phyloP scores from a whole-genome alignment of 2,888 invertebrate species.

The Agrilus mali region DNA sequence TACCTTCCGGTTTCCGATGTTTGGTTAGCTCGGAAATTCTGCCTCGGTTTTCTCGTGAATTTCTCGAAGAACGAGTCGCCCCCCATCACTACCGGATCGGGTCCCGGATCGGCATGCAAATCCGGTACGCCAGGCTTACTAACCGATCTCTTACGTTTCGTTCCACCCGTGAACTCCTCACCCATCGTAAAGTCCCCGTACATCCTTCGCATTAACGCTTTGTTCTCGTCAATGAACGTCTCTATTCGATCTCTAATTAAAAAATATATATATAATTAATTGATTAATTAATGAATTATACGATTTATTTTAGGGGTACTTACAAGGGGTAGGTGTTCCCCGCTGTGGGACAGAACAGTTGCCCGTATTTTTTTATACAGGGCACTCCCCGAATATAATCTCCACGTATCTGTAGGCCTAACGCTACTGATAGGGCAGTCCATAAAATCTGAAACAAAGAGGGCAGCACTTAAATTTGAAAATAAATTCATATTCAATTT shows the following conservation, averaged over 20 bases:
- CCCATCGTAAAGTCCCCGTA: constrained; percentile 75
- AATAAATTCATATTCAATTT: no score
- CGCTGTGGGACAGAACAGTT: constrained; percentile 83
- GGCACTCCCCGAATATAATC: constrained; percentile 82
- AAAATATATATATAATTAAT: not conserved
- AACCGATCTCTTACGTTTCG: constrained; percentile 27
- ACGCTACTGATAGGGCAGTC: constrained; percentile 77
- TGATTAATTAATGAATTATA: not conserved
- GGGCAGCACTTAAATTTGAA: no score
- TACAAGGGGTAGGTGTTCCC: constrained; percentile 86
- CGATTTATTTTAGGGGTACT: constrained; percentile 31
- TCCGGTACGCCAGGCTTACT: constrained; percentile 42
- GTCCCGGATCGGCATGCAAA: constrained; percentile 38
- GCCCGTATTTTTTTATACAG: constrained; percentile 80
- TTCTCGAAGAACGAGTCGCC: constrained; percentile 43
- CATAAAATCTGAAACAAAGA: constrained; percentile 68
- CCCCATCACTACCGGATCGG: constrained; percentile 31
- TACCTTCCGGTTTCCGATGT: constrained; percentile 43
- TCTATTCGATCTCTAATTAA: constrained; percentile 72
- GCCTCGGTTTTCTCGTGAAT: constrained; percentile 39
- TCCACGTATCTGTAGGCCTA: constrained; percentile 77
- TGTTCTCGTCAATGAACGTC: constrained; percentile 86
- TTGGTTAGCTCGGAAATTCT: constrained; percentile 38
- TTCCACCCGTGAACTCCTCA: constrained; percentile 34
- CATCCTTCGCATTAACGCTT: constrained; percentile 86